Conservation (phyloP, 1,140 invertebrate species). For the Drosophila parabipectinata region DNA sequence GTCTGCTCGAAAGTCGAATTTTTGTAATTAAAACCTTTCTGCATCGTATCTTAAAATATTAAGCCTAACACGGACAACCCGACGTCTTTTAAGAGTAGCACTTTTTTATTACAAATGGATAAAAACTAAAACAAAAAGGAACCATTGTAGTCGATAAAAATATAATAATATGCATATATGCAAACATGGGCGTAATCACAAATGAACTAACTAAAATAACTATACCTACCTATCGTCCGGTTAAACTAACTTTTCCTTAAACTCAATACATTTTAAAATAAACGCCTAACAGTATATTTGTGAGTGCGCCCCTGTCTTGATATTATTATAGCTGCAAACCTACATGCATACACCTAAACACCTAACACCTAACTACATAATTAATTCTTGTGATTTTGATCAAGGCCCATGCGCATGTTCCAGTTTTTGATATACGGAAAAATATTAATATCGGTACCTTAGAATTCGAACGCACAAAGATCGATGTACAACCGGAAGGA, state of each 20-base stretch:
- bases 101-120: conserved; percentile 69
- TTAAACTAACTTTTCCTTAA: not conserved
- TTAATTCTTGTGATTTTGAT: conserved; percentile 62
- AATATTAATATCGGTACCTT: conserved; percentile 55
- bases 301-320: not conserved
- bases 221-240: not conserved
- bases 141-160: conserved; percentile 47
- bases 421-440: conserved; percentile 56
- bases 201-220: not conserved
- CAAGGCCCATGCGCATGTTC: conserved; percentile 65
- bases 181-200: not conserved
- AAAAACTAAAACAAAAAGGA: conserved; percentile 49
- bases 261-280: not conserved
- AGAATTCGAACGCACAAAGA: conserved; percentile 77
- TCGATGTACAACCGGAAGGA: conserved; percentile 49
- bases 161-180: not conserved
- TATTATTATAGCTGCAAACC: conserved; percentile 15
- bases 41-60: conserved; percentile 64
- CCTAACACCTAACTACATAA: conserved; percentile 26
- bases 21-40: conserved; percentile 72
- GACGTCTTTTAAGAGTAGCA: conserved; percentile 58
- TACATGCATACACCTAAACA: conserved; percentile 41
- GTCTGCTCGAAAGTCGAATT: conserved; percentile 36
- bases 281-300: not conserved
- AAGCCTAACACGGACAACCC: conserved; percentile 49